These are phyloP conservation scores for Heterodera filipjevi DNA, from an alignment of 2,888 invertebrate species.

Conservation along the genomic window DNA sequence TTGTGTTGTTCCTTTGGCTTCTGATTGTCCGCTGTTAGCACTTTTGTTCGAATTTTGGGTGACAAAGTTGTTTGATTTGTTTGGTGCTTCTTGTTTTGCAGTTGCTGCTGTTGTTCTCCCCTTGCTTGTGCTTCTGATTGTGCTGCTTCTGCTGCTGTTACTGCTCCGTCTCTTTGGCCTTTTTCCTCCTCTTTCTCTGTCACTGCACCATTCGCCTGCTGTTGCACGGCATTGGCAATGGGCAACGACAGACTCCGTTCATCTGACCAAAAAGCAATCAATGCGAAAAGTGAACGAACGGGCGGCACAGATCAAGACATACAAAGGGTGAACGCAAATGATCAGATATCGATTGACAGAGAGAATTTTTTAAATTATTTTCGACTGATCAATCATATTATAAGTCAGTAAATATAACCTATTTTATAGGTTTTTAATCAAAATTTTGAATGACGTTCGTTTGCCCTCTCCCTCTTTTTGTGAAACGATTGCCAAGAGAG, in stretches of 20 bases:
- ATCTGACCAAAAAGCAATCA: constrained; percentile 37
- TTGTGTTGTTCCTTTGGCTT: too few relatives aligned
- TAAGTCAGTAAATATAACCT: too few relatives aligned
- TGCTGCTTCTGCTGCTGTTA: constrained; percentile 2
- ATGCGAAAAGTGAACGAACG: neutral
- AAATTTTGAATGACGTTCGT: neutral
- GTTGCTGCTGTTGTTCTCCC: neutral
- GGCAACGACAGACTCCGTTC: constrained; percentile 42
- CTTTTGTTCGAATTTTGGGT: neutral
- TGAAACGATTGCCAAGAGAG: too few relatives aligned
- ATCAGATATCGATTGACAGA: too few relatives aligned
- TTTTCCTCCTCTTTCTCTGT: neutral
- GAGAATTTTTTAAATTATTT: too few relatives aligned
- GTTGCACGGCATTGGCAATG: constrained; percentile 14
- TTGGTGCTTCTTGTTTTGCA: constrained; percentile 21
- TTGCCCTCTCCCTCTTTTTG: too few relatives aligned
- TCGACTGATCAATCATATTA: too few relatives aligned
- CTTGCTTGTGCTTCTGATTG: constrained; percentile 6
- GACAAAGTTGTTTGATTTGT: neutral
- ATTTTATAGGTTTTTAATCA: too few relatives aligned
- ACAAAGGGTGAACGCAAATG: constrained; percentile 5
- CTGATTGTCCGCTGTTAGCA: neutral
- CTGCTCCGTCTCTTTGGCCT: neutral
- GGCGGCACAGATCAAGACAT: neutral
- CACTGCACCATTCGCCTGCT: neutral